Evolutionary conservation across 2,888 invertebrate genomes (phyloP).

Genomic region (Hypomecis atomaria): DNA sequence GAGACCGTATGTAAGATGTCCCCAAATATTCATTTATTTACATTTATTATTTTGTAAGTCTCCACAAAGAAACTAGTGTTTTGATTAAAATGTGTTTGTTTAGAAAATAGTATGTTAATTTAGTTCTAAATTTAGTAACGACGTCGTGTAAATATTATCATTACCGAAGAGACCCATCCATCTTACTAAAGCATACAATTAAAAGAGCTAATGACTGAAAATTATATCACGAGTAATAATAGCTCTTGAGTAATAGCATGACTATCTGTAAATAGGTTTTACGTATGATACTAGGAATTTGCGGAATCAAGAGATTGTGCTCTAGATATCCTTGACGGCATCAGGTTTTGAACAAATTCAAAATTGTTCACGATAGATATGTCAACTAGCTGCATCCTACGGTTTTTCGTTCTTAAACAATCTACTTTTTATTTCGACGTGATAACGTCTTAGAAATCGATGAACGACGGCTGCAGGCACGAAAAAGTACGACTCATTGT

Average conservation of each 20-base stretch:
- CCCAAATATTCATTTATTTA: no score
- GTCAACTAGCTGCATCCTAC: background rate
- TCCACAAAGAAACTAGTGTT: slow-evolving; percentile 10
- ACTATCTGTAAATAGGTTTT: slow-evolving; percentile 7
- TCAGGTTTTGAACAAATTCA: no score
- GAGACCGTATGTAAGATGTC: no score
- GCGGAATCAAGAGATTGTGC: background rate
- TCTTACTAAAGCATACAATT: slow-evolving; percentile 12
- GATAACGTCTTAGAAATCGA: no score
- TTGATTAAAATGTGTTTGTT: slow-evolving; percentile 12
- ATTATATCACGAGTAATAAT: slow-evolving; percentile 16
- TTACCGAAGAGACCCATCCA: slow-evolving; percentile 13
- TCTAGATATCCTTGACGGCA: background rate
- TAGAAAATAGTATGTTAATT: slow-evolving; percentile 6
- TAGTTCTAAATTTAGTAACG: slow-evolving; percentile 7
- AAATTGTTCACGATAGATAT: no score
- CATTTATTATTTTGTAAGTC: slow-evolving; percentile 5
- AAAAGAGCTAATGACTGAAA: slow-evolving; percentile 12
- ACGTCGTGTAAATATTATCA: slow-evolving; percentile 8
- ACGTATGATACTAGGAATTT: slow-evolving; percentile 1
- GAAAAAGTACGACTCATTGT: no score
- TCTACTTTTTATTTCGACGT: no score
- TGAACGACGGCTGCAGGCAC: no score
- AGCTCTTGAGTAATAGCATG: slow-evolving; percentile 17
- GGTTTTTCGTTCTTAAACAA: no score